Conservation (phyloP, 2,888 invertebrate species). For the Pterostichus madidus region DNA sequence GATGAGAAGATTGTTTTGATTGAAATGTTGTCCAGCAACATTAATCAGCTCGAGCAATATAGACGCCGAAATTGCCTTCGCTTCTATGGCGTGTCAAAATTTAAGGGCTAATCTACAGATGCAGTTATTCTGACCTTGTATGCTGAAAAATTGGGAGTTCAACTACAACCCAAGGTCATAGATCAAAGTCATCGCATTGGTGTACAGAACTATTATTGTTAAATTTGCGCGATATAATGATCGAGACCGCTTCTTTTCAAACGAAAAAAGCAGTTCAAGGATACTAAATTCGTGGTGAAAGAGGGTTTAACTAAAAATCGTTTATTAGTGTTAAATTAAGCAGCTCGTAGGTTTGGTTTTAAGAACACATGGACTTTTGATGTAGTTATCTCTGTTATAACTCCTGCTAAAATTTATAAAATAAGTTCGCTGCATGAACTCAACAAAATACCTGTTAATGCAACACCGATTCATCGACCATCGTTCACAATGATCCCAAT, state of each 20-base stretch:
- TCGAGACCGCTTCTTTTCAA: not conserved
- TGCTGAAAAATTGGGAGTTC: no score
- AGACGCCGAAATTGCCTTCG: no score
- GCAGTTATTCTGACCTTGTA: no score
- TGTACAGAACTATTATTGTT: constrained; percentile 5
- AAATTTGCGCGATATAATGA: constrained; percentile 8
- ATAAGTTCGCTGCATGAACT: not conserved
- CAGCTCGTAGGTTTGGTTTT: not conserved
- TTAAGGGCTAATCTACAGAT: no score
- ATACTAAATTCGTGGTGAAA: not conserved
- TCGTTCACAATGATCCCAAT: no score
- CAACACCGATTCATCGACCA: not conserved
- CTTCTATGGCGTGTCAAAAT: no score
- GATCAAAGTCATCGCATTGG: no score
- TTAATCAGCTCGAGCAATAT: no score
- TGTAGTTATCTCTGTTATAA: not conserved
- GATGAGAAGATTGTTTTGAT: no score
- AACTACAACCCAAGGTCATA: no score
- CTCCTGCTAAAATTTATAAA: not conserved
- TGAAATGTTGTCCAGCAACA: no score
- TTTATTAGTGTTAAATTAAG: constrained; percentile 1
- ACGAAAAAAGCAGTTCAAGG: not conserved
- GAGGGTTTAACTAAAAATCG: constrained; percentile 2
- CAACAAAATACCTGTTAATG: not conserved
- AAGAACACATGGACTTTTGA: constrained; percentile 4